phyloP scores from a whole-genome alignment of 2,113 vertebrate genomes.

The Acanthochromis polyacanthus region DNA sequence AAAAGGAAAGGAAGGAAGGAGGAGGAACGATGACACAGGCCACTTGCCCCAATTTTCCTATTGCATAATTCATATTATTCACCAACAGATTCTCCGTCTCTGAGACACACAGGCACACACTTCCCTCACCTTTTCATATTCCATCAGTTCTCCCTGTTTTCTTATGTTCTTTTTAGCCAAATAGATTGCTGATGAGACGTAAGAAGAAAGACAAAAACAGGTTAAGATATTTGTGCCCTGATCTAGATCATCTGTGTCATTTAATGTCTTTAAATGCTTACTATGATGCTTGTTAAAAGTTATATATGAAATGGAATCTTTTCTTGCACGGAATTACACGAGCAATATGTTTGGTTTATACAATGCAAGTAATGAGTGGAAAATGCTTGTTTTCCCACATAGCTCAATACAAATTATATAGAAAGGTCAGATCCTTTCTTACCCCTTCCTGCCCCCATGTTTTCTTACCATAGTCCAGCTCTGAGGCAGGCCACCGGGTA shows the following conservation, averaged over 20 bases:
- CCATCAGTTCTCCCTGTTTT: slow-evolving; percentile 90
- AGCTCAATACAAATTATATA: neutral
- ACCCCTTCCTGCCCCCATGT: neutral
- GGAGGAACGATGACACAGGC: slow-evolving; percentile 3
- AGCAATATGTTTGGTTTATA: too few relatives aligned
- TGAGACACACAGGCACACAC: neutral
- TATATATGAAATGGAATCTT: too few relatives aligned
- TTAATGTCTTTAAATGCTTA: too few relatives aligned
- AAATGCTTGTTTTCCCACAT: neutral
- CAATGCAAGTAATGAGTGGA: too few relatives aligned
- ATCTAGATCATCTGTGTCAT: neutral
- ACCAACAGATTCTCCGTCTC: neutral
- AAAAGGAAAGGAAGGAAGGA: too few relatives aligned
- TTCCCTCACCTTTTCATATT: slow-evolving; percentile 92
- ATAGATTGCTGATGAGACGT: slow-evolving; percentile 88
- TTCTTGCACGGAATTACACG: too few relatives aligned
- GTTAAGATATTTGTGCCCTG: neutral
- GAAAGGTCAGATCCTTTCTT: too few relatives aligned
- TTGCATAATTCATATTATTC: slow-evolving; percentile 26
- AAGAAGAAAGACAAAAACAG: neutral
- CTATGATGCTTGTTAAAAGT: too few relatives aligned
- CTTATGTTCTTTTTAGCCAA: slow-evolving; percentile 96
- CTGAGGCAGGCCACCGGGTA: slow-evolving; percentile 90
- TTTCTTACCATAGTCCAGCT: slow-evolving; percentile 93
- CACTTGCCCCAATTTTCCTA: neutral